Percentiles rank a stretch among this genome's conserved stretches.
Conservation (phyloP, 1,140 invertebrate genomes). For the Caenorhabditis briggsae region DNA sequence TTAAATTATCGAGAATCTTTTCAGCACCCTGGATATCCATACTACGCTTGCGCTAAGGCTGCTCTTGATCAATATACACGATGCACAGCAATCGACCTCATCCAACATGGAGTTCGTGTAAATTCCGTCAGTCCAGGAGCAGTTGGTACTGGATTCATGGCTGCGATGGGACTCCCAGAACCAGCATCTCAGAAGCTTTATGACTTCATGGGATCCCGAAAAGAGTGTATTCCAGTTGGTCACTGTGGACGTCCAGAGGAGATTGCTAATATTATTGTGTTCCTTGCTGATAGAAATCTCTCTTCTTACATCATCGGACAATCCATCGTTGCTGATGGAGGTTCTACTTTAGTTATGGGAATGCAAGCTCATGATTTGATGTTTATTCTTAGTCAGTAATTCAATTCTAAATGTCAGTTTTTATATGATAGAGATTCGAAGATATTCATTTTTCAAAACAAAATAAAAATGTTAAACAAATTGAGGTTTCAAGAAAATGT, state of each 20-base stretch:
- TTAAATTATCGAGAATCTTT: background rate
- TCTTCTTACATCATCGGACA: constrained; percentile 57
- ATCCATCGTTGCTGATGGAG: constrained; percentile 33
- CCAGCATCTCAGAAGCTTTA: constrained; percentile 1
- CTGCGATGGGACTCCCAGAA: constrained; percentile 3
- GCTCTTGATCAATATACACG: constrained; percentile 82
- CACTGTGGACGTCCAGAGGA: constrained; percentile 25
- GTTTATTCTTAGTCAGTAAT: background rate
- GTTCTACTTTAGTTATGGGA: constrained; percentile 51
- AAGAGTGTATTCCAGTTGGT: constrained; percentile 38
- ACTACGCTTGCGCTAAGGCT: constrained; percentile 84
- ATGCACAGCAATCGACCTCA: constrained; percentile 88
- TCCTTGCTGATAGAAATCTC: constrained; percentile 52
- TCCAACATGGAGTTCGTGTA: constrained; percentile 80
- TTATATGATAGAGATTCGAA: no score
- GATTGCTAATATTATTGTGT: constrained; percentile 59
- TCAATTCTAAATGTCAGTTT: no score
- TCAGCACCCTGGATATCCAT: constrained; percentile 82
- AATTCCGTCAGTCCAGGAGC: constrained; percentile 59
- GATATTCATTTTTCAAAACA: background rate
- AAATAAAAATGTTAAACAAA: constrained; percentile 11
- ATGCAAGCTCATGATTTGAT: constrained; percentile 39
- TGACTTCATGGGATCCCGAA: background rate
- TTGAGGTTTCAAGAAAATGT: constrained; percentile 54
- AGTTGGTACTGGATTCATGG: constrained; percentile 29